These are phyloP conservation scores for Aphodius granarius DNA, from an alignment of 2,888 invertebrate genomes.

Conservation along the genomic window DNA sequence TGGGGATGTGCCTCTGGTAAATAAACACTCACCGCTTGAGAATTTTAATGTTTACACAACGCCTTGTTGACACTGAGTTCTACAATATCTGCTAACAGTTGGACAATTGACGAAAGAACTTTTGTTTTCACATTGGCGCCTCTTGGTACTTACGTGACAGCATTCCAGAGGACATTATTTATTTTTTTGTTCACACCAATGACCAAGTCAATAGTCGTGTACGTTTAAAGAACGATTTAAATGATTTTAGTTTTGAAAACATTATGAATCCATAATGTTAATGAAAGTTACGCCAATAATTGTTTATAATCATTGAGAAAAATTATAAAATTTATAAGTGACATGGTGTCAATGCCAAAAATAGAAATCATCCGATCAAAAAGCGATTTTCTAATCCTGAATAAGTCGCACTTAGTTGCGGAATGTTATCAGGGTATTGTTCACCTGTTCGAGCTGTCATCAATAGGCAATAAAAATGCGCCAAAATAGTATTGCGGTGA, in stretches of 20 bases:
- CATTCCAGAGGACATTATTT: background rate
- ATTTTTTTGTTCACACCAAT: no score
- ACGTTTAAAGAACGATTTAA: no score
- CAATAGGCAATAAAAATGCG: background rate
- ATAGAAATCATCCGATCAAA: background rate
- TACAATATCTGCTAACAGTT: background rate
- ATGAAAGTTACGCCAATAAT: no score
- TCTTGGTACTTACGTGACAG: background rate
- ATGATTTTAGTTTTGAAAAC: no score
- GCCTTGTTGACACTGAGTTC: background rate
- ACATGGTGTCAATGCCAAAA: background rate
- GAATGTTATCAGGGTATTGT: conserved; percentile 1
- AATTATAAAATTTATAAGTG: no score
- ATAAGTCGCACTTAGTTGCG: background rate
- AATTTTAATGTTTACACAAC: background rate
- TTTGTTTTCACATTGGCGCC: background rate
- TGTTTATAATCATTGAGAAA: no score
- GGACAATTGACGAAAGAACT: background rate
- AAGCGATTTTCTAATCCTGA: background rate
- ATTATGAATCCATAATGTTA: no score
- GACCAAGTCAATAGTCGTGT: no score
- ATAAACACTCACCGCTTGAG: background rate
- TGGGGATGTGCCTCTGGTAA: background rate
- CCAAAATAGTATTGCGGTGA: background rate
- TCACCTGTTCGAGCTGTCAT: background rate